Evolutionary conservation across 2,113 vertebrate genomes (phyloP), one percentile per base, ranked within the genome.

Genomic region (Phalacrocorax brasilianus): DNA sequence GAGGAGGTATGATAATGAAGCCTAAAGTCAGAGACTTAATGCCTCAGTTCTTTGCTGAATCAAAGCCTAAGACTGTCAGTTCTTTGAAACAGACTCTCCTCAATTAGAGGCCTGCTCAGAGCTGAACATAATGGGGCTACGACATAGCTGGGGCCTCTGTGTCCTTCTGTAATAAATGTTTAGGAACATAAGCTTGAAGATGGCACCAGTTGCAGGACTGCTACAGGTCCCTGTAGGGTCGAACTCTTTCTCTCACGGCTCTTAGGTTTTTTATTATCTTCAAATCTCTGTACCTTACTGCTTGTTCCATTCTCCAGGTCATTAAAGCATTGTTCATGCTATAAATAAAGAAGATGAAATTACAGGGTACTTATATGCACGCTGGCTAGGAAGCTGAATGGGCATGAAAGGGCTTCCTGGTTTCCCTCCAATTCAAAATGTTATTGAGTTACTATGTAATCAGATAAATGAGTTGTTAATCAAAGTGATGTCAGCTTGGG

Each of bases 381-480:
- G 3, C 91, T 85, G 76, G 92, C 86, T 85, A 85, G 89, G 95
- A 96, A 97, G 89, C 89, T 97, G 94, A 97, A 97, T 91, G 96
- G 89, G 94, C 91, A 88, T 94, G 95, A 97, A 97, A 97, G 81
- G 91, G 52, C 96, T 96, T 96, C 93, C 92, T 96, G 95, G 89
- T 96, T 96, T 97, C 68, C 91, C 96, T 97, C 93, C 96, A 97
- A 86, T 90, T 96, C 94, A 96, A 95, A 97, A 91, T 96, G 96
- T 97, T 96, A 90, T 92, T 96, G 91, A 97, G 95, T 96, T 97
- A 97, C 96, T 96, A 75, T 96, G 97, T 94, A 97, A 97, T 97
- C 94, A 96, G 93, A 97, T 96, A 96, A 97, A 97, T 89, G 94
- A 97, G 95, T 90, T 97, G 89, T 96, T 96, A 97, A 97, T 97